Percentiles rank a stretch among this genome's conserved stretches.
These are phyloP conservation scores for Fulmarus glacialis DNA, from an alignment of 2,113 vertebrate genomes.

Conservation along the genomic window DNA sequence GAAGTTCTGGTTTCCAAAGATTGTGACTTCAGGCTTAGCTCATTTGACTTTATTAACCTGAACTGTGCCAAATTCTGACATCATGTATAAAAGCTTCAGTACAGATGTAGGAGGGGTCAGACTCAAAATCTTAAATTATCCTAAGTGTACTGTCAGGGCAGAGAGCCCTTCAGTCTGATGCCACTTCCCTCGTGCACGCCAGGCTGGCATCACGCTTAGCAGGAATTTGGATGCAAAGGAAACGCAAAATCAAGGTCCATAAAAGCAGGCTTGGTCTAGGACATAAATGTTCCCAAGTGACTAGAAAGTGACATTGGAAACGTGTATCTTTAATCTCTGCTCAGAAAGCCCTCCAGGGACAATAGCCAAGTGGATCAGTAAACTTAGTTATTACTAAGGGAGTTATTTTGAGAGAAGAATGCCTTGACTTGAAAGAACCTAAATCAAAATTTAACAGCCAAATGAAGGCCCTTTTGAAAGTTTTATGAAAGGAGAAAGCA, in stretches of 20 bases:
- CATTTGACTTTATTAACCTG: neutral
- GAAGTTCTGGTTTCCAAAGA: neutral
- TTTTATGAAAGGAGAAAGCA: neutral
- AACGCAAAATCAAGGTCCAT: neutral
- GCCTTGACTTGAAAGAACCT: neutral
- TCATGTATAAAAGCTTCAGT: neutral
- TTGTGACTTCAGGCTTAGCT: neutral
- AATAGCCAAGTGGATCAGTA: neutral
- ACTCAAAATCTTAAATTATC: neutral
- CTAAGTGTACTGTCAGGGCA: neutral
- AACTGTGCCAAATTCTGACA: conserved; percentile 28
- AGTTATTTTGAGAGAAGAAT: neutral
- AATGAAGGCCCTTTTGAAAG: neutral
- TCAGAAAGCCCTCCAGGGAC: neutral
- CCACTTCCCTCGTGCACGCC: neutral
- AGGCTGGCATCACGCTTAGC: neutral
- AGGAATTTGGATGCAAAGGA: neutral
- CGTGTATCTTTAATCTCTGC: neutral
- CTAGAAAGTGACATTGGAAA: neutral
- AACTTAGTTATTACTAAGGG: neutral
- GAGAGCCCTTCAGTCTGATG: neutral
- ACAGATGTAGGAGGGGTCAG: neutral
- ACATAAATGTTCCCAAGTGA: neutral
- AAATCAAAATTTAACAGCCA: neutral
- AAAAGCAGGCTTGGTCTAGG: neutral